Conservation (phyloP, 2,113 vertebrate genomes). For the cattle (Bos taurus) region DNA sequence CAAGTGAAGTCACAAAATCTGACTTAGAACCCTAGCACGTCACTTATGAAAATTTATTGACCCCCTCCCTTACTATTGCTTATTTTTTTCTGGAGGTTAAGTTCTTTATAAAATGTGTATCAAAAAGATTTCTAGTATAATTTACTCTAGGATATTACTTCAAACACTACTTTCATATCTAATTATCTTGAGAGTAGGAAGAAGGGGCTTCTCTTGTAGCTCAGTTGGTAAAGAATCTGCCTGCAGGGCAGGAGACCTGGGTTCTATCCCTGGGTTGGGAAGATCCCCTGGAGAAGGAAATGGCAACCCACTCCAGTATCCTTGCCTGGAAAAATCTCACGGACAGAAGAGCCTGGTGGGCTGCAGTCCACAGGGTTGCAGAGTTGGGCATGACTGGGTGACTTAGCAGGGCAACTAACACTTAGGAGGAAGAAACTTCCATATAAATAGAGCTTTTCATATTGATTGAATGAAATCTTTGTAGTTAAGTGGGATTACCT, state of each 20-base stretch:
- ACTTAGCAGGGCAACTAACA: not conserved
- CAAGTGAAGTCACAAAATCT: not conserved
- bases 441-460: not conserved
- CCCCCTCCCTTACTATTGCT: not conserved
- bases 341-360: not conserved
- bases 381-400: not conserved
- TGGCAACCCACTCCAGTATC: not conserved
- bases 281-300: not conserved
- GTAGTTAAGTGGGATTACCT: not conserved
- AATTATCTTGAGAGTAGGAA: not conserved
- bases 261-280: not conserved
- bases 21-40: not conserved
- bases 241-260: not conserved
- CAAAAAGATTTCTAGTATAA: not conserved
- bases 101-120: not conserved
- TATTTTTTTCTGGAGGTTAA: not conserved
- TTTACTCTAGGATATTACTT: not conserved
- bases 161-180: not conserved
- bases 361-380: not conserved
- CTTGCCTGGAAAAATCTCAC: not conserved
- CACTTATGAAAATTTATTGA: not conserved
- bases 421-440: not conserved
- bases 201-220: not conserved
- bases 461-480: not conserved
- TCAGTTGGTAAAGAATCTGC: not conserved